Evolutionary conservation across 30 jellyfish, hydroid and myxozoan species (phyloP).

Genomic region (Aurelia coerulea): DNA sequence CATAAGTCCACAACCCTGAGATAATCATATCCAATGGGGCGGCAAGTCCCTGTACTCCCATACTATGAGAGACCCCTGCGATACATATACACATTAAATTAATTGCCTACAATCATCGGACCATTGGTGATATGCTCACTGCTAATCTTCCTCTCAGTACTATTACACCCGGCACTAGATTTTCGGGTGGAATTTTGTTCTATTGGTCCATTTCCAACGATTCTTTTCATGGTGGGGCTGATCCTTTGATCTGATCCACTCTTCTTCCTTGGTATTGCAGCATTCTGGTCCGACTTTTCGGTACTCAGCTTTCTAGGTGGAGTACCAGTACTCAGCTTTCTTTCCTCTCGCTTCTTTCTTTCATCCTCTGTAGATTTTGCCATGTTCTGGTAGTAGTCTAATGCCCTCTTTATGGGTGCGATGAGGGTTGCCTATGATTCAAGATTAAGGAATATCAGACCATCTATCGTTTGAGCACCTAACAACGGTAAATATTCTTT

Average conservation of each 20-base stretch:
- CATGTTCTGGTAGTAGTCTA: slow-evolving; percentile 91
- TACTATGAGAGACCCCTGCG: no score
- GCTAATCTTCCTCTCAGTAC: slow-evolving; percentile 69
- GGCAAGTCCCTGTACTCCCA: no score
- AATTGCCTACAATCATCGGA: slow-evolving; percentile 62
- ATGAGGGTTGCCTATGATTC: slow-evolving; percentile 63
- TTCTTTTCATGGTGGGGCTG: slow-evolving; percentile 34
- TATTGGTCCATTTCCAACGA: slow-evolving; percentile 42
- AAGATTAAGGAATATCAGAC: not conserved
- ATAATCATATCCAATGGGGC: no score
- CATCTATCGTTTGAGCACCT: no score
- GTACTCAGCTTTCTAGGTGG: slow-evolving; percentile 67
- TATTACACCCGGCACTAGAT: slow-evolving; percentile 62
- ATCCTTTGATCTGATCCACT: slow-evolving; percentile 44
- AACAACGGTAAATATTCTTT: no score
- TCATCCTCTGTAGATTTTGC: slow-evolving; percentile 92
- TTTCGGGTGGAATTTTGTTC: slow-evolving; percentile 53
- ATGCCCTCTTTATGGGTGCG: slow-evolving; percentile 81
- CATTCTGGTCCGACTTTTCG: slow-evolving; percentile 26
- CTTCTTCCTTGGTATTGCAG: not conserved
- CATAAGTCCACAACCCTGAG: no score
- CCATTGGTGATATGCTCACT: slow-evolving; percentile 69
- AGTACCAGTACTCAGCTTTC: slow-evolving; percentile 19
- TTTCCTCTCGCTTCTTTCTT: slow-evolving; percentile 79
- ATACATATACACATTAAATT: not conserved